Evolutionary conservation across 2,797 vertebrate genomes (phyloP).

Genomic region (Cryptoprocta ferox): DNA sequence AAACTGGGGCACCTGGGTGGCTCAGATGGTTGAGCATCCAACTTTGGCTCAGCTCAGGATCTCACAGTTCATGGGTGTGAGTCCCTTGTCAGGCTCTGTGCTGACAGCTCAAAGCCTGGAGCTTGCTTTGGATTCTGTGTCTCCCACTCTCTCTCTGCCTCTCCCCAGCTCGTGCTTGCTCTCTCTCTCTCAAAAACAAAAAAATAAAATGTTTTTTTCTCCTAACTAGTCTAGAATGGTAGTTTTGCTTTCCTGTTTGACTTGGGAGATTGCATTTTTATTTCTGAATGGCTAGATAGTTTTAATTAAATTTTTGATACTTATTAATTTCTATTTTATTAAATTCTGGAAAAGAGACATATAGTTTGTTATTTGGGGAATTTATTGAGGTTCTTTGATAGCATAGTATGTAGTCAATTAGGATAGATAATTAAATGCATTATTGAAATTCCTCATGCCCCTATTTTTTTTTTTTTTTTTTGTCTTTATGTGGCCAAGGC

Average conservation of each 20-base stretch:
- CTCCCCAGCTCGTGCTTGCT: too few relatives aligned
- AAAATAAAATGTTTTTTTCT: neutral
- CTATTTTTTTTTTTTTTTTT: neutral
- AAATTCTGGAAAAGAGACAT: slow-evolving; percentile 35
- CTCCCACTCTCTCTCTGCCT: too few relatives aligned
- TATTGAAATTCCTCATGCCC: slow-evolving; percentile 39
- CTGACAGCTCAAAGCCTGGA: too few relatives aligned
- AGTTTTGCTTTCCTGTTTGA: slow-evolving; percentile 46
- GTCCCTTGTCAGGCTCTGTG: too few relatives aligned
- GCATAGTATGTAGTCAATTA: slow-evolving; percentile 13
- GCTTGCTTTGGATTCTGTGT: too few relatives aligned
- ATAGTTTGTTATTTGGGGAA: neutral
- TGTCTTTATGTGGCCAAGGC: slow-evolving; percentile 6
- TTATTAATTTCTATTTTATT: slow-evolving; percentile 60
- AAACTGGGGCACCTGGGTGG: neutral
- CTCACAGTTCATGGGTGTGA: too few relatives aligned
- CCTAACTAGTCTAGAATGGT: neutral
- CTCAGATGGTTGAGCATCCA: too few relatives aligned
- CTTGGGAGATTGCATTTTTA: slow-evolving; percentile 30
- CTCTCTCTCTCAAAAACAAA: too few relatives aligned
- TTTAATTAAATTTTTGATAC: slow-evolving; percentile 48
- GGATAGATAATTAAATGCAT: neutral
- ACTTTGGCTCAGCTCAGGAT: too few relatives aligned
- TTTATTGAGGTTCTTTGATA: slow-evolving; percentile 7
- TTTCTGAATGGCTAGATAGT: slow-evolving; percentile 12